These are phyloP conservation scores for Syngnathoides biaculeatus DNA, from an alignment of 2,113 vertebrate genomes.

Conservation along the genomic window DNA sequence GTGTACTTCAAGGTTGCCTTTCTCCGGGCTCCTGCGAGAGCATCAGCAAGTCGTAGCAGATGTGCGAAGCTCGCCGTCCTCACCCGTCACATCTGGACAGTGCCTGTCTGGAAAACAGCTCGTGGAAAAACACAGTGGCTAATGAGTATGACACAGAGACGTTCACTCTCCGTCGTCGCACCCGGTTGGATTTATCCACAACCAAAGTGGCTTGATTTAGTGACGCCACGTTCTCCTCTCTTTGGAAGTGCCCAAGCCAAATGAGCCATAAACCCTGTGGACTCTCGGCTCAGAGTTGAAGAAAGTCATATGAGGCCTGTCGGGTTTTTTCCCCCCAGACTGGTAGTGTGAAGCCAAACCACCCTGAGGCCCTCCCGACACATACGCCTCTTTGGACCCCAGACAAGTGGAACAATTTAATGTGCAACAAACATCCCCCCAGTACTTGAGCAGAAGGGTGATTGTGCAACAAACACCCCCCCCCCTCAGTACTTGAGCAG, in stretches of 20 bases:
- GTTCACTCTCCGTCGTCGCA: background rate
- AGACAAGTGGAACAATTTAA: background rate
- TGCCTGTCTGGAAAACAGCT: conserved; percentile 62
- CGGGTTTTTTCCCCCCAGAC: background rate
- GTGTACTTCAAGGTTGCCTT: background rate
- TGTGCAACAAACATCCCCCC: too few species aligned
- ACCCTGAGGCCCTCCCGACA: conserved; percentile 10
- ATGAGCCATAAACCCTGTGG: conserved; percentile 1
- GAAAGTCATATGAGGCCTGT: conserved; percentile 8
- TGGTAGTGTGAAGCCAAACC: conserved; percentile 19
- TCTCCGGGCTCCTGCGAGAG: conserved; percentile 8
- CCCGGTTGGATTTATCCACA: background rate
- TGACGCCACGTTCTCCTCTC: conserved; percentile 10
- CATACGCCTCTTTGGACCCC: background rate
- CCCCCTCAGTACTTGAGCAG: too few species aligned
- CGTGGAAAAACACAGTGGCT: conserved; percentile 74
- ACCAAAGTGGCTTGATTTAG: background rate
- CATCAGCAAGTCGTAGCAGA: conserved; percentile 16
- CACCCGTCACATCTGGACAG: conserved; percentile 71
- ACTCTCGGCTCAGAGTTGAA: background rate
- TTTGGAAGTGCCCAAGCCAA: background rate
- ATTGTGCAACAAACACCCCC: too few species aligned
- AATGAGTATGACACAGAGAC: conserved; percentile 65
- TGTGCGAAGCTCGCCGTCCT: conserved; percentile 36
- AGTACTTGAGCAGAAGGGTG: too few species aligned